Conservation (phyloP, 1,140 invertebrate species). For the Tetramorium alpestre region DNA sequence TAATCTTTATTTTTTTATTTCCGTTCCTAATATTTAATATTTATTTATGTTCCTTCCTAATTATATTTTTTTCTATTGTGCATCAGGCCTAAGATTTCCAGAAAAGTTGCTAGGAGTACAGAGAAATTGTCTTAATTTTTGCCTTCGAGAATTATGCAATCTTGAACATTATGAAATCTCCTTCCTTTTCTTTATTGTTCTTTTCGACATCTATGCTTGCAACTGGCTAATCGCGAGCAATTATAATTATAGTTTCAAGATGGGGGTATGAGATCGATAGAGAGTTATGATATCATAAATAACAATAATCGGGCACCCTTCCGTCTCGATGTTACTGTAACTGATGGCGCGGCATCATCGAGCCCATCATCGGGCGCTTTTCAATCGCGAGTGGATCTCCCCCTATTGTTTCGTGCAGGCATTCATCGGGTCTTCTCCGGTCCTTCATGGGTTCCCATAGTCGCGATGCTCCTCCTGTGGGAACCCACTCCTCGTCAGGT, state of each 20-base stretch:
- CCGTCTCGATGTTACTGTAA: neutral
- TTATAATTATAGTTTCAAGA: neutral
- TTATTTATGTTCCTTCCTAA: too few relatives aligned
- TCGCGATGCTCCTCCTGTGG: constrained; percentile 79
- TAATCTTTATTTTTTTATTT: too few relatives aligned
- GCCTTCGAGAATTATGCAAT: too few relatives aligned
- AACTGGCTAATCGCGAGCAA: neutral
- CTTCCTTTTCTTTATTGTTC: neutral
- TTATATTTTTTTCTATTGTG: too few relatives aligned
- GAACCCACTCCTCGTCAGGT: constrained; percentile 74
- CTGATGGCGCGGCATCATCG: constrained; percentile 38
- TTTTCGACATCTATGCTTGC: neutral
- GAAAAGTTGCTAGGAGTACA: too few relatives aligned
- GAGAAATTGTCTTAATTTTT: too few relatives aligned
- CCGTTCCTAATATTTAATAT: too few relatives aligned
- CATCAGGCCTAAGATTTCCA: too few relatives aligned
- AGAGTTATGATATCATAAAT: neutral
- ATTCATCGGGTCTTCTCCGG: constrained; percentile 69
- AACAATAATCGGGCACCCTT: constrained; percentile 1
- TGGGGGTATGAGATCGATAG: neutral
- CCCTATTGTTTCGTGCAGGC: constrained; percentile 76
- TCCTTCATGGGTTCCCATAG: constrained; percentile 78
- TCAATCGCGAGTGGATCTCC: constrained; percentile 73
- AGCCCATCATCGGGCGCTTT: constrained; percentile 68
- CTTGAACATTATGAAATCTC: neutral